phyloP scores from a whole-genome alignment of 2,888 invertebrate genomes.

The Sphinx pinastri region DNA sequence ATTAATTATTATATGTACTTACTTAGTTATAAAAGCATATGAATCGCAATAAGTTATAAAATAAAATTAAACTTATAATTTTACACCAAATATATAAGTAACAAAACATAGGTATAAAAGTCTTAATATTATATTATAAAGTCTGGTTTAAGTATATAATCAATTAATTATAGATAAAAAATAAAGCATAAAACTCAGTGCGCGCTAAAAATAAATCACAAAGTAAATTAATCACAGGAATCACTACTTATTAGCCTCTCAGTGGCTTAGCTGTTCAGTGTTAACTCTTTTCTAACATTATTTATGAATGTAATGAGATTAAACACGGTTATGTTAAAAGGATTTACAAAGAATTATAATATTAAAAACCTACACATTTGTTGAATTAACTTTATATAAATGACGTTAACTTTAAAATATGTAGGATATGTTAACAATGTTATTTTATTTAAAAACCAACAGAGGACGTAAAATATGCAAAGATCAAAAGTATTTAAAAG shows the following conservation, averaged over 20 bases:
- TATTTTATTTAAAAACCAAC: no score
- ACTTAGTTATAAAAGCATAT: conserved; percentile 14
- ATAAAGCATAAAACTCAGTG: conserved; percentile 62
- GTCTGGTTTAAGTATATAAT: conserved; percentile 6
- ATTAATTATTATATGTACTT: conserved; percentile 22
- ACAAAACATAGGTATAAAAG: no score
- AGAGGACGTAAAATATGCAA: not conserved
- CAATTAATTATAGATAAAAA: conserved; percentile 21
- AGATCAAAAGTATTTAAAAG: conserved; percentile 16
- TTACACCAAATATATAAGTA: not conserved
- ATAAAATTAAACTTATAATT: not conserved
- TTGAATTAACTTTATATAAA: no score
- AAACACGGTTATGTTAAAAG: no score
- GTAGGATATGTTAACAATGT: no score
- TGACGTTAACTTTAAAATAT: no score
- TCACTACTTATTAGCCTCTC: not conserved
- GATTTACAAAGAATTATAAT: no score
- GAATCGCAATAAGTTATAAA: conserved; percentile 1
- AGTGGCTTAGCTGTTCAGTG: no score
- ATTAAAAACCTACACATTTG: no score
- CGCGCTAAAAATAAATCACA: conserved; percentile 50
- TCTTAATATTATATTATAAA: no score
- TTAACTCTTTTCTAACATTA: no score
- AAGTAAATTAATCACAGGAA: not conserved
- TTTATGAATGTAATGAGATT: no score